Evolutionary conservation across 2,113 vertebrate genomes (phyloP).

Genomic region (Fukomys damarensis): DNA sequence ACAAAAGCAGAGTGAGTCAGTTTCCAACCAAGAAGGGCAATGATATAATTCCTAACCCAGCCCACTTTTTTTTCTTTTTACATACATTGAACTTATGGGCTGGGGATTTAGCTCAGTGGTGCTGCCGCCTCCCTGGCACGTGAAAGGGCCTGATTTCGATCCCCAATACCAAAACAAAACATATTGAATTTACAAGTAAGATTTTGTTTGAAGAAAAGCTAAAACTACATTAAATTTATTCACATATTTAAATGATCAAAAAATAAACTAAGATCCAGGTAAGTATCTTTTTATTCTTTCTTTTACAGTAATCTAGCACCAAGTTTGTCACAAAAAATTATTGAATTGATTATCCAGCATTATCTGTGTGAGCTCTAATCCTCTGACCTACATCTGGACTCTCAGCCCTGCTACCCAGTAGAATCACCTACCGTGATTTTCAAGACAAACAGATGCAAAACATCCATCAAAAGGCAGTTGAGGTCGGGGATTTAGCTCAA

Average conservation of each 20-base stretch:
- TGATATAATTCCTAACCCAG: not conserved
- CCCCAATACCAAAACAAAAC: no score
- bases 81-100: not conserved
- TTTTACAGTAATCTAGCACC: not conserved
- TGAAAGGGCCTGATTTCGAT: no score
- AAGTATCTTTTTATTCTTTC: not conserved
- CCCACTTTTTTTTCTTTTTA: not conserved
- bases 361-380: not conserved
- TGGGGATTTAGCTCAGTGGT: no score
- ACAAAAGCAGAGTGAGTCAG: not conserved
- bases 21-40: not conserved
- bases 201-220: conserved; percentile 44
- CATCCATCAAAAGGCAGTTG: not conserved
- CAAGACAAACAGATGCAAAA: not conserved
- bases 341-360: conserved; percentile 17
- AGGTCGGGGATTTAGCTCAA: no score
- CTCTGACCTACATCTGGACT: not conserved
- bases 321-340: not conserved
- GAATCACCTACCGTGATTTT: not conserved
- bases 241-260: conserved; percentile 13
- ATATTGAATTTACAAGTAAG: not conserved
- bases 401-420: not conserved
- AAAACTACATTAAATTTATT: not conserved
- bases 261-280: not conserved
- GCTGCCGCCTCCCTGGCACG: no score